These are phyloP conservation scores for Auanema sp. DNA, from an alignment of 2,888 invertebrate genomes.

Conservation along the genomic window DNA sequence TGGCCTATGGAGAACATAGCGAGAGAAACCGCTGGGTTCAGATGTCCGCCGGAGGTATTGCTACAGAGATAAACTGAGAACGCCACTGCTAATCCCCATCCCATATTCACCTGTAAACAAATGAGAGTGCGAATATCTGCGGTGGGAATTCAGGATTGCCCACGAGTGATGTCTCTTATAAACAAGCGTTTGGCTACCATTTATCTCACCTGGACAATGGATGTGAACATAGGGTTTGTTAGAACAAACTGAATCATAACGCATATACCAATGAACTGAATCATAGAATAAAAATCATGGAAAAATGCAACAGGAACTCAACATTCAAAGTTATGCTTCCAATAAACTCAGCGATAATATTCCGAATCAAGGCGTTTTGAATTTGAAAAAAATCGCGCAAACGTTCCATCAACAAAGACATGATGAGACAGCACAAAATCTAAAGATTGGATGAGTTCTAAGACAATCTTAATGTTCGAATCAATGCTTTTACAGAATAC, in stretches of 20 bases:
- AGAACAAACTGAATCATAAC: conserved; percentile 56
- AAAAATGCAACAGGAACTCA: background rate
- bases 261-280: conserved; percentile 53
- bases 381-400: conserved; percentile 43
- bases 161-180: no score
- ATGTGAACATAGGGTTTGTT: conserved; percentile 51
- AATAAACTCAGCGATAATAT: conserved; percentile 55
- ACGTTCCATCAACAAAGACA: conserved; percentile 23
- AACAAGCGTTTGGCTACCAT: no score
- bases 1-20: conserved; percentile 50
- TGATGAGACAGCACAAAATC: no score
- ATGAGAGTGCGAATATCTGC: background rate
- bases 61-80: conserved; percentile 50
- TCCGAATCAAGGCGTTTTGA: conserved; percentile 40
- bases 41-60: conserved; percentile 53
- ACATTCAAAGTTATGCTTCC: conserved; percentile 24
- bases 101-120: conserved; percentile 39
- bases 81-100: conserved; percentile 54
- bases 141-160: no score
- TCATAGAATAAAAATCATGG: background rate
- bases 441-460: no score
- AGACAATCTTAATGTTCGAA: no score
- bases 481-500: no score
- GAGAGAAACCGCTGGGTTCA: conserved; percentile 51
- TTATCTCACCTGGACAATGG: conserved; percentile 48